A percentile compares a stretch with the other conserved stretches of the same genome.
These are phyloP conservation scores for Zeugodacus cucurbitae DNA, from an alignment of 1,140 invertebrate species.

Conservation along the genomic window DNA sequence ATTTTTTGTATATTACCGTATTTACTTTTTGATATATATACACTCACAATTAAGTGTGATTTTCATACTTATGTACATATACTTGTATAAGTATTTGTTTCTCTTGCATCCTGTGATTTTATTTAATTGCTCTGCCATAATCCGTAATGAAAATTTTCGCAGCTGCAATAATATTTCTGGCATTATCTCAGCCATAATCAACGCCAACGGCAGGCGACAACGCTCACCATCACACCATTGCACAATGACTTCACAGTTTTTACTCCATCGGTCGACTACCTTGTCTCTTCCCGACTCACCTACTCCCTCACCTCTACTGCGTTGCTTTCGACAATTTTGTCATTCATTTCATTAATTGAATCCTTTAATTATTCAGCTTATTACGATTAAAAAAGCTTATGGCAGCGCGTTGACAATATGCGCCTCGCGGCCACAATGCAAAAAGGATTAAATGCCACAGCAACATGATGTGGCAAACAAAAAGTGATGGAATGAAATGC, in stretches of 20 bases:
- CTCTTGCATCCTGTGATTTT: background rate
- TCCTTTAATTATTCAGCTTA: constrained; percentile 39
- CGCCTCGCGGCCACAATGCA: constrained; percentile 8
- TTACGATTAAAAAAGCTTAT: constrained; percentile 38
- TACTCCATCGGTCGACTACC: background rate
- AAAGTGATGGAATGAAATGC: too few relatives aligned
- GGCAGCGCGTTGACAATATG: constrained; percentile 1
- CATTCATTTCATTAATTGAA: constrained; percentile 38
- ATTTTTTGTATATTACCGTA: too few relatives aligned
- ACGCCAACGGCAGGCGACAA: background rate
- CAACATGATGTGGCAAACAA: background rate
- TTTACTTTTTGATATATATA: too few relatives aligned
- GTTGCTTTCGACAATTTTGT: background rate
- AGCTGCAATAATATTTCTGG: constrained; percentile 21
- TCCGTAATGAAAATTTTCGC: constrained; percentile 12
- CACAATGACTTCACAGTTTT: background rate
- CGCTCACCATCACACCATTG: background rate
- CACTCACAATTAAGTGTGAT: too few relatives aligned
- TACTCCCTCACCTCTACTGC: background rate
- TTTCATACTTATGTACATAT: too few relatives aligned
- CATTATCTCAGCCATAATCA: constrained; percentile 10
- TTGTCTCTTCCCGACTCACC: background rate
- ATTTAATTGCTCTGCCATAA: background rate
- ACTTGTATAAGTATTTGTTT: background rate
- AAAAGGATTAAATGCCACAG: constrained; percentile 29